Conservation (phyloP, 2,113 vertebrate genomes). For the Lipophrys pholis region DNA sequence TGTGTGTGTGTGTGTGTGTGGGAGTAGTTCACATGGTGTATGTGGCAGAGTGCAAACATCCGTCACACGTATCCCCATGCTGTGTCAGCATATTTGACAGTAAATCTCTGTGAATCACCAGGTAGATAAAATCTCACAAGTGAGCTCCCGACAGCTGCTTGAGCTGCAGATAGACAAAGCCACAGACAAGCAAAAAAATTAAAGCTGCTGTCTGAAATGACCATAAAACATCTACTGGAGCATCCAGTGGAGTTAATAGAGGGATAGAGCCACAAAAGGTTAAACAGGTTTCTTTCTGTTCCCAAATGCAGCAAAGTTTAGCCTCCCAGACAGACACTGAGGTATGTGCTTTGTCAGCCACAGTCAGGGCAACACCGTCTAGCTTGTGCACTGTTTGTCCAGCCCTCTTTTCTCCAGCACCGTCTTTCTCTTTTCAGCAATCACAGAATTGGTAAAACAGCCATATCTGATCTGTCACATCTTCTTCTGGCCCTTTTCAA, state of each 20-base stretch:
- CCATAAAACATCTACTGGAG: too few relatives aligned
- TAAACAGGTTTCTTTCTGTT: conserved; percentile 33
- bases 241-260: too few relatives aligned
- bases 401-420: conserved; percentile 5
- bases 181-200: background rate
- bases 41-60: background rate
- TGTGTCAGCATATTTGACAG: conserved; percentile 24
- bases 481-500: background rate
- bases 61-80: background rate
- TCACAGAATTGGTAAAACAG: conserved; percentile 23
- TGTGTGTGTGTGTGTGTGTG: too few relatives aligned
- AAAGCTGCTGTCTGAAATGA: background rate
- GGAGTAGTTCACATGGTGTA: background rate
- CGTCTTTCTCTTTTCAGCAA: conserved; percentile 6
- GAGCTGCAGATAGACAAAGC: conserved; percentile 5
- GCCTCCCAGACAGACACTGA: conserved; percentile 42
- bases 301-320: conserved; percentile 41
- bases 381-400: conserved; percentile 22
- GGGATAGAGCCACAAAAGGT: too few relatives aligned
- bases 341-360: conserved; percentile 59
- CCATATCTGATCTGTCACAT: conserved; percentile 29
- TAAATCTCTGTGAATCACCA: conserved; percentile 19
- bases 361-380: conserved; percentile 11
- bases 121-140: background rate
- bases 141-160: conserved; percentile 1